These are phyloP conservation scores for Tragelaphus buxtoni DNA, from an alignment of 2,113 vertebrate species.

Conservation along the genomic window DNA sequence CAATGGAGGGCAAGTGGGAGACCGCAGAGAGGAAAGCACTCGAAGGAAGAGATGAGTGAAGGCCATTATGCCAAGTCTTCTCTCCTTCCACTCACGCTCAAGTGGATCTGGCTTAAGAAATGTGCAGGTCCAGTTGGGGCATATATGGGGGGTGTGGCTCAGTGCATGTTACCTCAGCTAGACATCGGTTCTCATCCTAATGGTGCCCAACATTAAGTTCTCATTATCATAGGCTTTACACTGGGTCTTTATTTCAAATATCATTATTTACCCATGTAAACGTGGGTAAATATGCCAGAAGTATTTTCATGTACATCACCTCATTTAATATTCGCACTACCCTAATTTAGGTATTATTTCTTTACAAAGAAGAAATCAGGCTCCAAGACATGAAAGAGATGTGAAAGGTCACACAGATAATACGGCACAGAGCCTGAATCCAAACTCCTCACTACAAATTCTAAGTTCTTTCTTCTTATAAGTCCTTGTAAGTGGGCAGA, in stretches of 20 bases:
- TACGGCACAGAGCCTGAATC: not conserved
- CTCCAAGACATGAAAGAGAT: not conserved
- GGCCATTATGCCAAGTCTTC: not conserved
- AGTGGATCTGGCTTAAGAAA: not conserved
- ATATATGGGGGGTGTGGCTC: not conserved
- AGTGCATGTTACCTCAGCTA: fast-evolving
- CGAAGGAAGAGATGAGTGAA: not conserved
- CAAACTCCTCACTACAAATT: not conserved
- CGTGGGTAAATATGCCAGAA: not conserved
- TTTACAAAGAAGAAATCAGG: not conserved
- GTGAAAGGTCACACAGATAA: not conserved
- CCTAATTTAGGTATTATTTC: not conserved
- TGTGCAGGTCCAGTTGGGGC: fast-evolving
- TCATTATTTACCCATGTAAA: not conserved
- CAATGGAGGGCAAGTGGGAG: fast-evolving
- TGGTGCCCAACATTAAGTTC: not conserved
- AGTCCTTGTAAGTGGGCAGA: not conserved
- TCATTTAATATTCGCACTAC: not conserved
- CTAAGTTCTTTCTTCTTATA: not conserved
- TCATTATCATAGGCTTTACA: not conserved
- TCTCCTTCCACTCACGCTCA: not conserved
- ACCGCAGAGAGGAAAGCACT: not conserved
- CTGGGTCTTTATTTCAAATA: not conserved
- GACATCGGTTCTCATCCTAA: not conserved
- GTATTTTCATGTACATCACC: not conserved